A percentile compares a stretch with the other conserved stretches of the same genome.
Evolutionary conservation across 2,797 vertebrate genomes (phyloP).

Genomic region (Muscicapa striata): DNA sequence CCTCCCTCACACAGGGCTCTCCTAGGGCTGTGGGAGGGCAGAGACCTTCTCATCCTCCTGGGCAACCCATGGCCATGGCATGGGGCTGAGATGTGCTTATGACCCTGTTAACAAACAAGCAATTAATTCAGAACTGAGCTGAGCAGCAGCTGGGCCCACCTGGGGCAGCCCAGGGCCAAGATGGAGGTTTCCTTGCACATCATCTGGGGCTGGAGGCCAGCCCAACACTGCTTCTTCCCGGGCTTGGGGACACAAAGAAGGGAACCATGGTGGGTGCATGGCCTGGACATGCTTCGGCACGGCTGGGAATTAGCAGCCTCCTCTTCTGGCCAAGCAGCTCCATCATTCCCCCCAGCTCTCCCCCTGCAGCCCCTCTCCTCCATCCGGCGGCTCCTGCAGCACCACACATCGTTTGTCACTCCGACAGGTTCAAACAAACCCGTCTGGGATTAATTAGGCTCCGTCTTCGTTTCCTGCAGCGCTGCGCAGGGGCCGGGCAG

Average conservation of each 20-base stretch:
- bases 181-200: fast-evolving
- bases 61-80: fast-evolving
- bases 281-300: background rate
- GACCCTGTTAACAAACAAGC: background rate
- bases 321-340: background rate
- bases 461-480: slow-evolving; percentile 39
- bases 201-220: background rate
- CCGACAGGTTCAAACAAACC: slow-evolving; percentile 53
- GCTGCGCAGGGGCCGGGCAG: background rate
- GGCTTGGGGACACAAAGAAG: fast-evolving
- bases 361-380: background rate
- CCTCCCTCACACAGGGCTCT: background rate
- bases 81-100: background rate
- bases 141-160: slow-evolving; percentile 45
- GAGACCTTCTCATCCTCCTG: background rate
- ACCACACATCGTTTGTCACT: slow-evolving; percentile 56
- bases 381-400: background rate
- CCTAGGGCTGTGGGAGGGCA: background rate
- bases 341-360: background rate
- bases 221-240: background rate
- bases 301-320: background rate
- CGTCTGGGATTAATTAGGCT: slow-evolving; percentile 64
- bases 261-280: fast-evolving
- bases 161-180: background rate
- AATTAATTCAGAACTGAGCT: background rate